Conservation (phyloP, 2,888 invertebrate species). For the Coleophora deauratella region DNA sequence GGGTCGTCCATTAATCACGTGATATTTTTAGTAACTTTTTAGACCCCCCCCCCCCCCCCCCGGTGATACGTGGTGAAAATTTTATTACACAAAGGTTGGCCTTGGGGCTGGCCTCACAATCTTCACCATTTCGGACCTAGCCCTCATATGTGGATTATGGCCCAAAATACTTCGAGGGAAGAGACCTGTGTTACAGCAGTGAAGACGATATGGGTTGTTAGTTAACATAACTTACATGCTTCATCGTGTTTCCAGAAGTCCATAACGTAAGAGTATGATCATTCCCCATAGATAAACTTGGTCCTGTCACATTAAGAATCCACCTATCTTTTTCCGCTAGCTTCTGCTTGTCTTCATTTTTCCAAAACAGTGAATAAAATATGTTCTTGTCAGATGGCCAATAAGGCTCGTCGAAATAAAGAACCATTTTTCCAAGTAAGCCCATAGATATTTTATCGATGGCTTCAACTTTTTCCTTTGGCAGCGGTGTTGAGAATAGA, state of each 20-base stretch:
- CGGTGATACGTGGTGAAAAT: no score
- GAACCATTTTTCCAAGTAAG: constrained; percentile 77
- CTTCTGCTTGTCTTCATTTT: constrained; percentile 15
- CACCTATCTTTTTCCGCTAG: constrained; percentile 16
- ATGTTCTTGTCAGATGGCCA: constrained; percentile 57
- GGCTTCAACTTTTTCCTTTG: constrained; percentile 56
- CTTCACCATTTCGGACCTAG: no score
- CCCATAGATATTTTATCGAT: constrained; percentile 77
- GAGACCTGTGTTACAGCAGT: no score
- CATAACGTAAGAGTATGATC: constrained; percentile 21
- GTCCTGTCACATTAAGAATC: constrained; percentile 21
- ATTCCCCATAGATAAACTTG: constrained; percentile 17
- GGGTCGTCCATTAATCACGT: no score
- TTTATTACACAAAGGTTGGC: no score
- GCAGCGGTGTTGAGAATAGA: constrained; percentile 64
- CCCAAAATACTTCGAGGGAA: no score
- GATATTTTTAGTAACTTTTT: no score
- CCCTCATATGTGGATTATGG: no score
- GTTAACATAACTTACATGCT: no score
- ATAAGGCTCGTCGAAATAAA: constrained; percentile 77
- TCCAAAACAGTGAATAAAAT: constrained; percentile 18
- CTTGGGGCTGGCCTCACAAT: no score
- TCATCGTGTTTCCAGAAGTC: constrained; percentile 19
- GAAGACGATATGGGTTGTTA: no score
- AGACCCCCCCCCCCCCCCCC: no score